These are phyloP conservation scores for Toxostoma redivivum DNA, from an alignment of 2,113 vertebrate genomes.

Conservation along the genomic window DNA sequence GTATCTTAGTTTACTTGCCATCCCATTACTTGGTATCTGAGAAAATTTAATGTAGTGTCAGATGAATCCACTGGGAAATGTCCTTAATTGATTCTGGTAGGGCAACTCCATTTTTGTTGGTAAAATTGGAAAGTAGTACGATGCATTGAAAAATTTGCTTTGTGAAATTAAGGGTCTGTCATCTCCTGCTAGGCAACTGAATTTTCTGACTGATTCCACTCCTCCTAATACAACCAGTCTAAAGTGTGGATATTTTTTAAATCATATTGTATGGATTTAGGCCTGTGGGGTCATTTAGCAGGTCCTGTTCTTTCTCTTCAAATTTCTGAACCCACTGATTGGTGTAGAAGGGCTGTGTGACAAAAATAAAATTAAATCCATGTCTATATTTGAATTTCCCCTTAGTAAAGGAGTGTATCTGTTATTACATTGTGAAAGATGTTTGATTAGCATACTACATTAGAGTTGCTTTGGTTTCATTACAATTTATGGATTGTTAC, in stretches of 20 bases:
- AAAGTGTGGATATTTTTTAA: background rate
- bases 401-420: background rate
- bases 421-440: background rate
- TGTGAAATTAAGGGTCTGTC: background rate
- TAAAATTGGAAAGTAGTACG: fast-evolving
- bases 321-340: background rate
- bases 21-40: background rate
- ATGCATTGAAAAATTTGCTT: background rate
- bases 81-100: background rate
- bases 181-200: background rate
- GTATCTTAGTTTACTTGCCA: background rate
- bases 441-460: background rate
- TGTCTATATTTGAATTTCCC: background rate
- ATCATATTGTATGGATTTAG: fast-evolving
- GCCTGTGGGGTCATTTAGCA: background rate
- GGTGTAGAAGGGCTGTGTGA: background rate
- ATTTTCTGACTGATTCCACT: background rate
- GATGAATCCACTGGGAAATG: background rate
- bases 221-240: background rate
- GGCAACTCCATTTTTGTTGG: background rate
- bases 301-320: background rate
- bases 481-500: background rate
- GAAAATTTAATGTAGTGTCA: background rate
- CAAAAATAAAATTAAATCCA: background rate
- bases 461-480: background rate